Conservation (phyloP, 2,888 invertebrate genomes). For the Aspidiotus rigidus region DNA sequence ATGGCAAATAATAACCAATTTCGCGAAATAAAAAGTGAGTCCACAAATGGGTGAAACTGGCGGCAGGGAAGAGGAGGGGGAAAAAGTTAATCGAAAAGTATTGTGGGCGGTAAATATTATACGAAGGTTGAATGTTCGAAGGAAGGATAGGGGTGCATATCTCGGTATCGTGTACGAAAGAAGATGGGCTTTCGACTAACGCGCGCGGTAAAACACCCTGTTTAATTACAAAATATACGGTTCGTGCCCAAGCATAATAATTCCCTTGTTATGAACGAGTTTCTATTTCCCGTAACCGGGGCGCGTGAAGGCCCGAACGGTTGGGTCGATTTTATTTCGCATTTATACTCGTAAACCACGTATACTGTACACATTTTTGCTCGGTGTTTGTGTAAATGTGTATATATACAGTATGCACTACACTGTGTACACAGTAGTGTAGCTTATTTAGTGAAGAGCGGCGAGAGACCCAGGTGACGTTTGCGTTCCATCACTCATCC, state of each 20-base stretch:
- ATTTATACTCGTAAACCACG: background rate
- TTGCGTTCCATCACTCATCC: conserved; percentile 34
- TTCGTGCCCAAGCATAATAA: conserved; percentile 33
- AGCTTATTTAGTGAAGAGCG: conserved; percentile 10
- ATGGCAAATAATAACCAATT: too few species aligned
- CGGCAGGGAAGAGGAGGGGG: background rate
- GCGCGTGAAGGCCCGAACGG: conserved; percentile 4
- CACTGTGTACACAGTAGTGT: background rate
- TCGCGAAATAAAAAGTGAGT: background rate
- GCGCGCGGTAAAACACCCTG: conserved; percentile 31
- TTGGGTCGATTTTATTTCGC: conserved; percentile 10
- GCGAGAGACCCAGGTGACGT: conserved; percentile 33
- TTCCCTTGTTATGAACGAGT: conserved; percentile 33
- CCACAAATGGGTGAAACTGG: background rate
- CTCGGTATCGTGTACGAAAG: background rate
- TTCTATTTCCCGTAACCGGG: conserved; percentile 14
- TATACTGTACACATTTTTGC: too few species aligned
- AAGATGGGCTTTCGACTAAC: conserved; percentile 25
- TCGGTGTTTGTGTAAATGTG: too few species aligned
- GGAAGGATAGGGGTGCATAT: background rate
- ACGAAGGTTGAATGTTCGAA: background rate
- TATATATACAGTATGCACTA: too few species aligned
- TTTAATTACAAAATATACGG: conserved; percentile 34
- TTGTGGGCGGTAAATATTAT: conserved; percentile 1
- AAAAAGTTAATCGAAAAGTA: conserved; percentile 26